These are phyloP conservation scores for Forpus xanthops DNA, from an alignment of 2,797 vertebrate species.

Conservation along the genomic window DNA sequence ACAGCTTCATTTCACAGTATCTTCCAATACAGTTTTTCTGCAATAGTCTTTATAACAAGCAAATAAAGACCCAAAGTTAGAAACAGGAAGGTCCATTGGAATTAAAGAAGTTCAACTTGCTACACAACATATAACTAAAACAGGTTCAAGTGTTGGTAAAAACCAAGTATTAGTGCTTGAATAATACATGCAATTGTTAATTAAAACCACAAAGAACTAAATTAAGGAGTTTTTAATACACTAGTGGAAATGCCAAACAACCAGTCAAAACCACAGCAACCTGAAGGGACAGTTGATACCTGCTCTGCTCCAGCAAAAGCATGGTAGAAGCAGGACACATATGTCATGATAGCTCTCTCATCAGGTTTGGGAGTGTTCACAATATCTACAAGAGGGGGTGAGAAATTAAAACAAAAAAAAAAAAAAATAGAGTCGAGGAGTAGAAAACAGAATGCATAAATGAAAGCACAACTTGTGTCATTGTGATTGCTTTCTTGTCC, in stretches of 20 bases:
- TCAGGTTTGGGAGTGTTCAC: constrained; percentile 98
- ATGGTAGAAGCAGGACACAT: constrained; percentile 98
- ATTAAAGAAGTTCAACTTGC: neutral
- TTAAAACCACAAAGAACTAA: neutral
- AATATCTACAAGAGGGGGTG: constrained; percentile 84
- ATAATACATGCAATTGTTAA: constrained; percentile 28
- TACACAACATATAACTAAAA: neutral
- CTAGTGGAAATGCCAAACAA: constrained; percentile 18
- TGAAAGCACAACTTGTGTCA: neutral
- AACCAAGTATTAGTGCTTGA: constrained; percentile 15
- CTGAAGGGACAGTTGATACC: constrained; percentile 78
- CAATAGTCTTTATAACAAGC: neutral
- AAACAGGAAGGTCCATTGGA: neutral
- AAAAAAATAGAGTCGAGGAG: constrained; percentile 41
- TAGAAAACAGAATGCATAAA: constrained; percentile 52
- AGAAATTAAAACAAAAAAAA: constrained; percentile 57
- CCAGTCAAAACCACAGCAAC: constrained; percentile 22
- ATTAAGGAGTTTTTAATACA: neutral
- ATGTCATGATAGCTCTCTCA: constrained; percentile 99
- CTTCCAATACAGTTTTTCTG: neutral
- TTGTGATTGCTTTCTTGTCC: neutral
- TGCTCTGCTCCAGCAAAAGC: constrained; percentile 99
- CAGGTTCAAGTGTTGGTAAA: neutral
- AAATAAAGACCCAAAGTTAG: neutral
- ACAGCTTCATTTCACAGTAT: neutral